Conservation (phyloP, 2,888 invertebrate genomes). For the Synergus laeviventris region DNA sequence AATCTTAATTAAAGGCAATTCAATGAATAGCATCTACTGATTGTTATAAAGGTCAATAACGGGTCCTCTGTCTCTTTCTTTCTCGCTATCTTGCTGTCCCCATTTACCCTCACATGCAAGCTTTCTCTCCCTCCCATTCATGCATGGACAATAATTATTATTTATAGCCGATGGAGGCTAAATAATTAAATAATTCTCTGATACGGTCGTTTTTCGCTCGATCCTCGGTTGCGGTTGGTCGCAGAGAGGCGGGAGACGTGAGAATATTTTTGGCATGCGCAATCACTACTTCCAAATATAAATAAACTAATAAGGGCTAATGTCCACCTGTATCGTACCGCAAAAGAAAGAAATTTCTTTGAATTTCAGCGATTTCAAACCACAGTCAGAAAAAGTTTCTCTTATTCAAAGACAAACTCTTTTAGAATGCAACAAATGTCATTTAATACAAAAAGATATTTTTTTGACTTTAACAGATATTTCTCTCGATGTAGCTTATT, state of each 20-base stretch:
- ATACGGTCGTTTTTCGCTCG: conserved; percentile 63
- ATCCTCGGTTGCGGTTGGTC: conserved; percentile 72
- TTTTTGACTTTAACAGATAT: not conserved
- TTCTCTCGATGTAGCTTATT: not conserved
- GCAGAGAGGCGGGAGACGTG: conserved; percentile 76
- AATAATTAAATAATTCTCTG: conserved; percentile 52
- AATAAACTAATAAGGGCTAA: conserved; percentile 73
- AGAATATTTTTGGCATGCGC: conserved; percentile 75
- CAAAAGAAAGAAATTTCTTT: conserved; percentile 46
- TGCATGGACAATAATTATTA: conserved; percentile 57
- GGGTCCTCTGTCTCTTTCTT: conserved; percentile 61
- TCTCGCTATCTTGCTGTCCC: conserved; percentile 46
- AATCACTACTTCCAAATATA: conserved; percentile 76
- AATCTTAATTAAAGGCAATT: conserved; percentile 60
- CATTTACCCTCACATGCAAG: conserved; percentile 51
- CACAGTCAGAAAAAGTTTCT: not conserved
- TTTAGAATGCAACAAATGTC: not conserved
- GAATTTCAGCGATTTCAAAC: not conserved
- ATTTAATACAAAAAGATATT: not conserved
- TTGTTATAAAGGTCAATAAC: conserved; percentile 58
- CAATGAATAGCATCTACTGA: conserved; percentile 64
- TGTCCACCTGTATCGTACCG: conserved; percentile 69
- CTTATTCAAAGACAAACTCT: not conserved
- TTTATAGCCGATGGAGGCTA: conserved; percentile 51
- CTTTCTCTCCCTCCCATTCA: conserved; percentile 58